Base-by-base conservation (phyloP, 1,140 invertebrate species). In the Drosophila ambigua region DNA sequence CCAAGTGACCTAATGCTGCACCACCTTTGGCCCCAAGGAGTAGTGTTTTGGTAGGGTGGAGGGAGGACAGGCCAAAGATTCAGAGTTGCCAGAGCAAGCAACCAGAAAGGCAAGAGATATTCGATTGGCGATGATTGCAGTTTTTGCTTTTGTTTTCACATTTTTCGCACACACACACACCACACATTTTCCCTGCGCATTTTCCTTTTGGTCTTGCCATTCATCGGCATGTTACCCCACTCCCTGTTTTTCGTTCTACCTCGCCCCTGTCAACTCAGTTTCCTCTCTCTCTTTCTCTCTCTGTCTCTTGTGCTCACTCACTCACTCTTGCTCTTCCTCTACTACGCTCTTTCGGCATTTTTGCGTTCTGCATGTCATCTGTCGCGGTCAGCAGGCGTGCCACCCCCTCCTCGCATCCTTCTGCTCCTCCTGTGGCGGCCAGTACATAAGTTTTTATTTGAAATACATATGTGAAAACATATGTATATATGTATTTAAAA, bases 361-460 rank as follows among this genome's bases (percentile, higher is more conserved):
- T 43, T 49, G 60, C 77, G 67, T 88, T 87, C 66, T 79, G 82
- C 78, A 80, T 79, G 82, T 88, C 83, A 87, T 88, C 83, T 83
- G 75, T 62, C 71, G 79, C 71, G 79, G 79, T 88, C 75, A 87
- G 65, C 75, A 78, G 82, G 65, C 81, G 82, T 60, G 50, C 50
- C 20, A 20, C 46, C 53, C 48, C 50, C 24, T 24, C 52, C 31
- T 15, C 46, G 16, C 24, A 52, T 46, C 11, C n/a, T n/a, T 24
- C 31, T 58, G 46, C 28, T 15, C 41, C 54, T 35, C 23, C 20
- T 72, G 20, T 46, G 28, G 35, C 13, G 31, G 28, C 35, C 35
- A 46, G 43, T 46, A n/a, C 15, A 44, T 44, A 57, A 74, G 59
- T 65, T 52, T 66, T 54, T 65, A 53, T 75, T 66, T 51, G 41